Evolutionary conservation across 2,888 invertebrate genomes (phyloP).

Genomic region (Andricus quercusramuli): DNA sequence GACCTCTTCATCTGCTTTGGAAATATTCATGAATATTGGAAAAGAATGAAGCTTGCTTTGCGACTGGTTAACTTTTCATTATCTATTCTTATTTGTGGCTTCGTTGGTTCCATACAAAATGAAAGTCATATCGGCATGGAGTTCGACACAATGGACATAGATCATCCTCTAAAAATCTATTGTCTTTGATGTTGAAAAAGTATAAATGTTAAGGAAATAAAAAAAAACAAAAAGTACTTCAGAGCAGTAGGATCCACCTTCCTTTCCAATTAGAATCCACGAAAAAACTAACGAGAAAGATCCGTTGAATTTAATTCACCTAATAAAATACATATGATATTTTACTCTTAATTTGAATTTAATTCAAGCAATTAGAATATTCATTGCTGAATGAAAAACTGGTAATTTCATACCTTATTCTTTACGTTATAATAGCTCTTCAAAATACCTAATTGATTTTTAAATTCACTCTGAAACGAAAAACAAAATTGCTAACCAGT

Average conservation of each 20-base stretch:
- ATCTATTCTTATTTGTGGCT: conserved; percentile 63
- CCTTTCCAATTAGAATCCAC: not conserved
- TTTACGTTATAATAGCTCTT: too few species aligned
- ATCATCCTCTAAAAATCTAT: not conserved
- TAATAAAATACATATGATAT: not conserved
- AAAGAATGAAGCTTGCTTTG: conserved; percentile 48
- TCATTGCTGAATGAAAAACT: too few species aligned
- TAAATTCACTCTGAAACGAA: too few species aligned
- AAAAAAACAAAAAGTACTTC: not conserved
- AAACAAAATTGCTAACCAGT: too few species aligned
- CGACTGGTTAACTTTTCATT: conserved; percentile 71
- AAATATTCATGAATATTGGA: not conserved
- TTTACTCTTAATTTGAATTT: too few species aligned
- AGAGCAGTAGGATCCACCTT: not conserved
- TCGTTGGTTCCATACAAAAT: conserved; percentile 70
- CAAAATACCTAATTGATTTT: too few species aligned
- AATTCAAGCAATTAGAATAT: too few species aligned
- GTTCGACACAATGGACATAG: not conserved
- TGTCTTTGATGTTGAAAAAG: not conserved
- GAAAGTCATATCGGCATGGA: conserved; percentile 57
- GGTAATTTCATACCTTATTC: too few species aligned
- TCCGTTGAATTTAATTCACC: too few species aligned
- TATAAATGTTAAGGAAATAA: not conserved
- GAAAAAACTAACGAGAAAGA: not conserved
- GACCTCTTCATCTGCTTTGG: not conserved